Conservation (phyloP, 2,888 invertebrate genomes). For the Proisotoma minuta region DNA sequence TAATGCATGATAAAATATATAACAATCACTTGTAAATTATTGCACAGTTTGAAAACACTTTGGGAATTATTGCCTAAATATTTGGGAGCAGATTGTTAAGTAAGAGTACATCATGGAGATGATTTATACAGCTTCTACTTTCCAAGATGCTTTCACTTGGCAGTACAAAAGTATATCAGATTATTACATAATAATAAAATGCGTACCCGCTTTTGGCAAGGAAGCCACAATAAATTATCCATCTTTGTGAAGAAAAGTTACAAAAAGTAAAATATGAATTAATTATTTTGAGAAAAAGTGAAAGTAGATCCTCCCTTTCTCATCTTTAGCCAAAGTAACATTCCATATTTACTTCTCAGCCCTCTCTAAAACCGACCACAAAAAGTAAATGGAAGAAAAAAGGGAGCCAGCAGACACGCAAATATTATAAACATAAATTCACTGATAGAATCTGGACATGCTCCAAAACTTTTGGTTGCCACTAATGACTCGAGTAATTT, state of each 20-base stretch:
- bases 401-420: conserved; percentile 5
- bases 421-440: conserved; percentile 13
- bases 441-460: conserved; percentile 27
- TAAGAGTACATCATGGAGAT: too few relatives aligned
- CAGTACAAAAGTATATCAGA: conserved; percentile 1
- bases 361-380: background rate
- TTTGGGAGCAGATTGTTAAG: too few relatives aligned
- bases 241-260: conserved; percentile 13
- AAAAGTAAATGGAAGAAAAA: background rate
- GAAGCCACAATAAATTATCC: conserved; percentile 12
- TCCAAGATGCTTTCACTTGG: too few relatives aligned
- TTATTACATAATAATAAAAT: conserved; percentile 4
- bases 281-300: conserved; percentile 9
- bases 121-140: too few relatives aligned
- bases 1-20: too few relatives aligned
- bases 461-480: conserved; percentile 32
- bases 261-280: conserved; percentile 11
- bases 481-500: conserved; percentile 46
- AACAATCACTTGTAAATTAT: too few relatives aligned
- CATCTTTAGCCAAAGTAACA: too few relatives aligned
- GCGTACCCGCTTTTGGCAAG: conserved; percentile 10
- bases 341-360: background rate
- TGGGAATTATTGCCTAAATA: too few relatives aligned
- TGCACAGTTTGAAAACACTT: too few relatives aligned
- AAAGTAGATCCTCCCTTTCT: too few relatives aligned